phyloP scores from a whole-genome alignment of 2,888 invertebrate species.

The Spodoptera exigua region DNA sequence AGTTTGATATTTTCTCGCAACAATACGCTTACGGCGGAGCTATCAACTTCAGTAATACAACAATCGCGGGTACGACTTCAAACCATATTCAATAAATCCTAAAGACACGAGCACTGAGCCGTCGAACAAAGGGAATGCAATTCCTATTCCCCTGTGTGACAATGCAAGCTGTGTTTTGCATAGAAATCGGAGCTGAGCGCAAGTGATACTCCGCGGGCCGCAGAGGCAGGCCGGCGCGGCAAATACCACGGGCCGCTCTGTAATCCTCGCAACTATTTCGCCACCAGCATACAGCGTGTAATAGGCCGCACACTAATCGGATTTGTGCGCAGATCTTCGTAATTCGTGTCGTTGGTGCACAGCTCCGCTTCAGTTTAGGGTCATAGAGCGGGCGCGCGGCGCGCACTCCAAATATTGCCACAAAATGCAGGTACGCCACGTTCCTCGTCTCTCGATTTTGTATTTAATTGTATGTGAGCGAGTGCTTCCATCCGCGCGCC shows the following conservation, averaged over 20 bases:
- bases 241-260: no score
- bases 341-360: no score
- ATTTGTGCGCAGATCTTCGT: no score
- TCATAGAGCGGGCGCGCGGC: no score
- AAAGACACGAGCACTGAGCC: constrained; percentile 12
- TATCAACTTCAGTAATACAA: constrained; percentile 17
- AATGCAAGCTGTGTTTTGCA: constrained; percentile 33
- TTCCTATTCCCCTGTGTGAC: constrained; percentile 26
- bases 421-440: background rate
- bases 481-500: background rate
- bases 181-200: constrained; percentile 28
- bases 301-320: no score
- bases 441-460: background rate
- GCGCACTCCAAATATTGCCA: background rate
- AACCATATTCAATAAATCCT: constrained; percentile 40
- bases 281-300: no score
- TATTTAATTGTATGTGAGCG: constrained; percentile 11
- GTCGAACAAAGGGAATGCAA: constrained; percentile 31
- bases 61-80: constrained; percentile 13
- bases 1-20: constrained; percentile 4
- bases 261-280: no score
- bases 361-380: no score
- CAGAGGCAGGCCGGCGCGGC: no score
- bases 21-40: background rate
- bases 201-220: background rate